Conservation (phyloP, 2,797 vertebrate species). For the Alauda arvensis region DNA sequence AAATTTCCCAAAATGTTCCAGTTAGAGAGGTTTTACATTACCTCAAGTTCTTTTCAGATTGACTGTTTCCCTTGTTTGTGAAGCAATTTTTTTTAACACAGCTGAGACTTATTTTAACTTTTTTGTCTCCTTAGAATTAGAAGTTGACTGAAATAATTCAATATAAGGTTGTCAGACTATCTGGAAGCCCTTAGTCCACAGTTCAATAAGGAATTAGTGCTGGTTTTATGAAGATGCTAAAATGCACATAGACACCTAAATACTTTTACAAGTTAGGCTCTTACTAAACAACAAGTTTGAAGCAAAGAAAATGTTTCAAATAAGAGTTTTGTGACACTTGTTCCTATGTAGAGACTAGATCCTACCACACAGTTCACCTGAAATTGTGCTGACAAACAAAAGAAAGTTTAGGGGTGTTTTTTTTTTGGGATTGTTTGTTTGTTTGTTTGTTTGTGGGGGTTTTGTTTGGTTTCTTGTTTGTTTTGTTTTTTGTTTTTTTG, state of each 20-base stretch:
- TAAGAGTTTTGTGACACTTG: background rate
- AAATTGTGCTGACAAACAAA: background rate
- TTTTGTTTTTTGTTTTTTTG: too few species aligned
- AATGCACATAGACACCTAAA: background rate
- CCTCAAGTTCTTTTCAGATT: background rate
- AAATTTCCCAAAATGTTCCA: background rate
- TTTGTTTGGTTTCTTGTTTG: background rate
- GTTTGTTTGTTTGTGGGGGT: too few species aligned
- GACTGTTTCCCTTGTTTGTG: background rate
- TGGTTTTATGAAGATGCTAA: background rate
- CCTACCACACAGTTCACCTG: background rate
- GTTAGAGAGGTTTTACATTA: background rate
- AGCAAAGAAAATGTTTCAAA: slow-evolving; percentile 6
- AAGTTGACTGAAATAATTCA: background rate
- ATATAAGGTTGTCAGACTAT: slow-evolving; percentile 4
- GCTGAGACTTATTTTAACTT: background rate
- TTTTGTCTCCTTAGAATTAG: background rate
- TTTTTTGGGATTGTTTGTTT: too few species aligned
- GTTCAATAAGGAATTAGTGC: background rate
- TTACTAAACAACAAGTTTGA: background rate
- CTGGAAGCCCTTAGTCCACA: background rate
- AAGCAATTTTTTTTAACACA: background rate
- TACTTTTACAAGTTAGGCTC: background rate
- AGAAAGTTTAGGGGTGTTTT: background rate
- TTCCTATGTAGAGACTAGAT: background rate